Percentiles rank a stretch among this genome's conserved stretches.
Conservation (phyloP, 92 coral and sea anemone species). For the Paragorgia papillata region DNA sequence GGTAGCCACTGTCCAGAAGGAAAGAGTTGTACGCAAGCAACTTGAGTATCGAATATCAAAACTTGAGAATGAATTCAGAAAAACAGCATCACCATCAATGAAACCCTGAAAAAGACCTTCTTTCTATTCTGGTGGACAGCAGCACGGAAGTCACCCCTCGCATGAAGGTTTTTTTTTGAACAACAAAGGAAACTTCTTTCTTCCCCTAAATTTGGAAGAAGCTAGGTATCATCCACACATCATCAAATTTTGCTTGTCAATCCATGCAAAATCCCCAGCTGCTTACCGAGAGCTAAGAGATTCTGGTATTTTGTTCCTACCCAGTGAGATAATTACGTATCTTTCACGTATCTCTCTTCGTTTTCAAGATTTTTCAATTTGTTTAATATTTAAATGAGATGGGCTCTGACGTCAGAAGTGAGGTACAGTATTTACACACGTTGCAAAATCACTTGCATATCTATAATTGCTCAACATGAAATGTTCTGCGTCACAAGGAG, state of each 20-base stretch:
- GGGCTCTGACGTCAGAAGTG: too few relatives aligned
- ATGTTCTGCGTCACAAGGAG: too few relatives aligned
- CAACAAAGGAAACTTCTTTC: neutral
- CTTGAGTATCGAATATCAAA: neutral
- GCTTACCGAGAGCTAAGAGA: conserved; percentile 14
- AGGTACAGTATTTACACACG: too few relatives aligned
- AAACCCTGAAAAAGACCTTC: conserved; percentile 8
- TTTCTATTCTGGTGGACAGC: neutral
- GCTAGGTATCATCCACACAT: conserved; percentile 14
- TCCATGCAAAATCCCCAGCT: conserved; percentile 21
- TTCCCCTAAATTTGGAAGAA: neutral
- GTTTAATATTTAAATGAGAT: too few relatives aligned
- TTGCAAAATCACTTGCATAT: too few relatives aligned
- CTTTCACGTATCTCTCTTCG: too few relatives aligned
- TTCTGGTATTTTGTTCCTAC: conserved; percentile 1
- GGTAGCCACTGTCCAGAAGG: conserved; percentile 14
- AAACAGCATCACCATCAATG: conserved; percentile 3
- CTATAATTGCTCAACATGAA: too few relatives aligned
- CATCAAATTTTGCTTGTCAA: neutral
- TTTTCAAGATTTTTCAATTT: too few relatives aligned
- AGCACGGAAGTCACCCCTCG: neutral
- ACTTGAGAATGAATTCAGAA: neutral
- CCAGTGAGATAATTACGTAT: conserved; percentile 15
- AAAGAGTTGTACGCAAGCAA: conserved; percentile 1
- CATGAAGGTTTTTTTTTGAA: conserved; percentile 19